Evolutionary conservation across 2,888 invertebrate species (phyloP).

Genomic region (Athalia rosae): DNA sequence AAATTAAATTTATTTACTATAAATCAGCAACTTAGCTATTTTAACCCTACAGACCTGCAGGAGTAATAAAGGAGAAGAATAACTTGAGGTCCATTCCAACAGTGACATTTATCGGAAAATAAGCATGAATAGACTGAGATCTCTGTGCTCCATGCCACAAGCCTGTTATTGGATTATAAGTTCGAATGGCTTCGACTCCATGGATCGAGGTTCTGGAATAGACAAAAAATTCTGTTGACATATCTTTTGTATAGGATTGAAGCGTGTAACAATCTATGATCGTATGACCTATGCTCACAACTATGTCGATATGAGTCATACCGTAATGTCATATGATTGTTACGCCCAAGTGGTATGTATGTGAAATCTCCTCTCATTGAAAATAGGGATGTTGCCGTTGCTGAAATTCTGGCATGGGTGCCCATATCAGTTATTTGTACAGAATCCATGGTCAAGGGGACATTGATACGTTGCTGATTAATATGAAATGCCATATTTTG

Average conservation of each 20-base stretch:
- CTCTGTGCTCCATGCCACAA: slow-evolving; percentile 81
- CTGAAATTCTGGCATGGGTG: slow-evolving; percentile 77
- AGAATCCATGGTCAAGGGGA: slow-evolving; percentile 76
- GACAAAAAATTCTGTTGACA: neutral
- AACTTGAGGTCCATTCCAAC: slow-evolving; percentile 65
- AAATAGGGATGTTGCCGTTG: slow-evolving; percentile 76
- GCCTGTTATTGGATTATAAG: slow-evolving; percentile 80
- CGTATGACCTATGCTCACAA: slow-evolving; percentile 3
- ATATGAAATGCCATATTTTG: slow-evolving; percentile 73
- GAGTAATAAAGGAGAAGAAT: slow-evolving; percentile 68
- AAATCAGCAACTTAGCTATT: neutral
- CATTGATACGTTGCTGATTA: slow-evolving; percentile 76
- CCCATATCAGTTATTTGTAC: slow-evolving; percentile 78
- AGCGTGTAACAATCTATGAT: neutral
- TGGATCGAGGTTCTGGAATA: slow-evolving; percentile 76
- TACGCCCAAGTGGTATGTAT: slow-evolving; percentile 76
- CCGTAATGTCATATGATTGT: slow-evolving; percentile 78
- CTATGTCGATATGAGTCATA: slow-evolving; percentile 67
- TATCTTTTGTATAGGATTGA: neutral
- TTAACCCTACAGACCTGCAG: slow-evolving; percentile 59
- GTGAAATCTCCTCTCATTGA: slow-evolving; percentile 84
- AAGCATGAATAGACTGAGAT: slow-evolving; percentile 82
- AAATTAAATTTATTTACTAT: too few relatives aligned
- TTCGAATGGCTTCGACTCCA: slow-evolving; percentile 72
- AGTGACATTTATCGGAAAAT: slow-evolving; percentile 78